Conservation (phyloP, 2,113 vertebrate species). For the Sakesphorus luctuosus region DNA sequence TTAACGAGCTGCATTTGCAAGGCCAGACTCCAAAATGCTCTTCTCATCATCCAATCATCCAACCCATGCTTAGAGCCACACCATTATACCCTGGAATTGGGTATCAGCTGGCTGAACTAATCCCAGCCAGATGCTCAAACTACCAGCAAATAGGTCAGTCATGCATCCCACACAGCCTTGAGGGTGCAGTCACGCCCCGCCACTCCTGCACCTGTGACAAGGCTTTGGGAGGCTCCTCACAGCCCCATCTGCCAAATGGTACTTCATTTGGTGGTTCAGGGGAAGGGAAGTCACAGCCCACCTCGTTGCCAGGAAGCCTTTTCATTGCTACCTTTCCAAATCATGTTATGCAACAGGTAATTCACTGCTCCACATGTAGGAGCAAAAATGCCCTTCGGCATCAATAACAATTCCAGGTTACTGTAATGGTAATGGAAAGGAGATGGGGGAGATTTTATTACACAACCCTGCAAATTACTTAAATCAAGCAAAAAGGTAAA, state of each 20-base stretch:
- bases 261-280: neutral
- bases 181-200: neutral
- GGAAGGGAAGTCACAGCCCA: neutral
- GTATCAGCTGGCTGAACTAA: neutral
- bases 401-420: neutral
- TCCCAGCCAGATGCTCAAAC: neutral
- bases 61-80: neutral
- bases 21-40: neutral
- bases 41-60: neutral
- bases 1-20: neutral
- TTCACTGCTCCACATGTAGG: neutral
- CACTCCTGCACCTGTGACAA: neutral
- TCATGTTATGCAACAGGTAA: neutral
- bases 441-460: neutral
- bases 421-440: neutral
- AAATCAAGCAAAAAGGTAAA: neutral
- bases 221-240: neutral
- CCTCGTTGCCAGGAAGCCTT: neutral
- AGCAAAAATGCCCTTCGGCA: neutral
- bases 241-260: neutral
- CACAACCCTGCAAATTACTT: neutral
- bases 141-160: neutral
- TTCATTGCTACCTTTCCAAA: neutral
- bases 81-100: neutral
- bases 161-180: neutral